These are phyloP conservation scores for Julus scanicus DNA, from an alignment of 2,888 invertebrate genomes.

Conservation along the genomic window DNA sequence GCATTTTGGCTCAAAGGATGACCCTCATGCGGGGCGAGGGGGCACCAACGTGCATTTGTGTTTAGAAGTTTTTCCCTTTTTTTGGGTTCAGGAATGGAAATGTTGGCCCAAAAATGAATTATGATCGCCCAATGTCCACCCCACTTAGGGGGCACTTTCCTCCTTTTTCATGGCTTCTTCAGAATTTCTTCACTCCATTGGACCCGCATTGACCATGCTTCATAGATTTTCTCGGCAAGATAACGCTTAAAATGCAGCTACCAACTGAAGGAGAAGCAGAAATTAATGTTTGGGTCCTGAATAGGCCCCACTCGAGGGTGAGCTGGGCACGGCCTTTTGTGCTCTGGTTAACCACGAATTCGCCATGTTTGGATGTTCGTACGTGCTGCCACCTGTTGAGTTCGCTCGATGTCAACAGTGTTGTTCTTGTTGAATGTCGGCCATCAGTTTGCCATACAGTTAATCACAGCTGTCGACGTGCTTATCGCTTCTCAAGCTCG, in stretches of 20 bases:
- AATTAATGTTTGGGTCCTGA: background rate
- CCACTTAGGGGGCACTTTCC: background rate
- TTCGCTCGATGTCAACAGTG: background rate
- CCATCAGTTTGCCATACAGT: background rate
- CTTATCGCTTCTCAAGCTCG: constrained; percentile 23
- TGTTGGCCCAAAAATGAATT: constrained; percentile 4
- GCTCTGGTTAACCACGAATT: background rate
- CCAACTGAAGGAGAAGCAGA: background rate
- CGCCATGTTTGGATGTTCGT: background rate
- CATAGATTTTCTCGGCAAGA: background rate
- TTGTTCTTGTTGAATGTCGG: no score
- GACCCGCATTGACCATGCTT: background rate
- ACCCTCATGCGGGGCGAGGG: constrained; percentile 8
- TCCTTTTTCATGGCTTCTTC: background rate
- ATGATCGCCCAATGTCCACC: background rate
- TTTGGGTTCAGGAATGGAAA: background rate
- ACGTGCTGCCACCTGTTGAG: background rate
- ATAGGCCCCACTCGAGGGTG: background rate
- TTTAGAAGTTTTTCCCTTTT: background rate
- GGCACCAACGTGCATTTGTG: background rate
- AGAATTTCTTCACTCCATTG: constrained; percentile 36
- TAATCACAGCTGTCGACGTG: background rate
- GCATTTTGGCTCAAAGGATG: constrained; percentile 4
- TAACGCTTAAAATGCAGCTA: background rate
- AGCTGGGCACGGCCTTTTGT: constrained; percentile 11